Evolutionary conservation across 1,140 invertebrate genomes (phyloP).

Genomic region (Anastrepha obliqua): DNA sequence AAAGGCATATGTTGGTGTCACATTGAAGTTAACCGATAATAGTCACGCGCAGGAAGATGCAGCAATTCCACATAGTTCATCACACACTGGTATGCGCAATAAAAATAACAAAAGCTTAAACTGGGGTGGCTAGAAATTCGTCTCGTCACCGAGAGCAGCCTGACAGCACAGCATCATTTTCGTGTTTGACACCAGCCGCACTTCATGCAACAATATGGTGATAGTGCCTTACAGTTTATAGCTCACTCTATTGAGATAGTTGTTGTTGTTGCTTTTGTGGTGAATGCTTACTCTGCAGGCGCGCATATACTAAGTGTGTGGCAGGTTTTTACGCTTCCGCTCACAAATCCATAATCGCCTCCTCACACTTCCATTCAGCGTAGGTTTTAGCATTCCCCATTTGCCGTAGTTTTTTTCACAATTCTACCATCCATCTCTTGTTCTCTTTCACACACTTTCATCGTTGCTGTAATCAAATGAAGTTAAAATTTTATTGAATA

Average conservation of each 20-base stretch:
- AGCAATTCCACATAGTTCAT: background rate
- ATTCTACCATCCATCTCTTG: background rate
- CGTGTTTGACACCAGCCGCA: background rate
- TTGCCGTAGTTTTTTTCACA: background rate
- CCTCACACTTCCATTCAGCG: background rate
- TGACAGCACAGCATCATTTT: background rate
- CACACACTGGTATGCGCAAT: background rate
- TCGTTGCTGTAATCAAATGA: conserved; percentile 61
- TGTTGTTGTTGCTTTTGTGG: background rate
- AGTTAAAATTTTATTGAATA: conserved; percentile 69
- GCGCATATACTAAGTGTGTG: background rate
- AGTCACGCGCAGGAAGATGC: background rate
- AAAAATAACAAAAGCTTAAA: background rate
- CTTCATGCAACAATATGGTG: background rate
- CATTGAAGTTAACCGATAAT: background rate
- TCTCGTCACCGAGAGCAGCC: background rate
- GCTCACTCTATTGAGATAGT: background rate
- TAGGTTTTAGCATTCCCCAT: background rate
- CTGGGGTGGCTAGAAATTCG: background rate
- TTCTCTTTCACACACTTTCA: background rate
- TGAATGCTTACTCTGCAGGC: background rate
- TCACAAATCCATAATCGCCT: background rate
- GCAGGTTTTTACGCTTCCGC: background rate
- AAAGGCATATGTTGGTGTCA: no score
- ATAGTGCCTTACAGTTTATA: background rate